These are phyloP conservation scores for Magallana angulata DNA, from an alignment of 1,140 invertebrate species.

Conservation along the genomic window DNA sequence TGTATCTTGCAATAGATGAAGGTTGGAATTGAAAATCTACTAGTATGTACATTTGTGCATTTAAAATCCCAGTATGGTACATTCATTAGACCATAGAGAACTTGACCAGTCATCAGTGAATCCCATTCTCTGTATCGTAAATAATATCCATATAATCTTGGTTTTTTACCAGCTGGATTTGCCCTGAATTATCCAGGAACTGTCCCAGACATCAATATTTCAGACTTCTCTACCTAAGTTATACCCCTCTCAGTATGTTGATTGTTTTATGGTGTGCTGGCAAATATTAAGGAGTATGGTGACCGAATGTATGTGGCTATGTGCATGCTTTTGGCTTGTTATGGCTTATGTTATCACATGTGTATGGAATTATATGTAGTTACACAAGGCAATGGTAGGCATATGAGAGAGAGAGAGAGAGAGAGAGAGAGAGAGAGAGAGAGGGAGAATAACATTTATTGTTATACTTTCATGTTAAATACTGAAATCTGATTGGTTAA, in stretches of 20 bases:
- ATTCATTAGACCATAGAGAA: not conserved
- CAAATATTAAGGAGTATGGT: not conserved
- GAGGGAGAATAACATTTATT: too few species aligned
- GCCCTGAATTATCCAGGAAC: constrained; percentile 7
- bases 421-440: too few species aligned
- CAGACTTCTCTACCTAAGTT: constrained; percentile 32
- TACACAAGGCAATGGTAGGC: too few species aligned
- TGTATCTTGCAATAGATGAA: too few species aligned
- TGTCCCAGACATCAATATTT: constrained; percentile 30
- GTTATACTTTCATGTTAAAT: too few species aligned
- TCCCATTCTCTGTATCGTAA: not conserved
- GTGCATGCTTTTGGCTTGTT: not conserved
- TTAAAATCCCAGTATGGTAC: not conserved
- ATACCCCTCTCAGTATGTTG: not conserved
- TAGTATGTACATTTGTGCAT: not conserved
- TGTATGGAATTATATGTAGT: too few species aligned
- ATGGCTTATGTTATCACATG: not conserved
- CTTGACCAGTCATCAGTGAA: not conserved
- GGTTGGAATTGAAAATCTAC: not conserved
- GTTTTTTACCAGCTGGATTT: not conserved
- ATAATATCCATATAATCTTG: not conserved
- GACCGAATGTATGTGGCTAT: not conserved
- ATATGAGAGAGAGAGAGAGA: too few species aligned
- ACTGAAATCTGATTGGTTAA: too few species aligned
- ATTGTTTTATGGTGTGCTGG: not conserved